phyloP scores from a whole-genome alignment of 1,140 invertebrate species.

The Chrysoperla carnea region DNA sequence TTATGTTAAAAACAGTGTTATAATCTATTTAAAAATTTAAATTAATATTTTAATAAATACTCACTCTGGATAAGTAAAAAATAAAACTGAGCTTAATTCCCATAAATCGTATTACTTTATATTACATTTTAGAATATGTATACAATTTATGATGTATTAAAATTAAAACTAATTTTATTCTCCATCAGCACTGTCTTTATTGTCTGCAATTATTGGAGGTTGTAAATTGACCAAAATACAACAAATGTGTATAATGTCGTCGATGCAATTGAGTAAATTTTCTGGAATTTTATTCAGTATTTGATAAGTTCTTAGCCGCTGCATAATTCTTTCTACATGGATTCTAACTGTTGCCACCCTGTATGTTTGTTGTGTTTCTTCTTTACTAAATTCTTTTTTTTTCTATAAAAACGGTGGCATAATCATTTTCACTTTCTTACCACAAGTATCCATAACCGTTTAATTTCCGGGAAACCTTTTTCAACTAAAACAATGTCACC shows the following conservation, averaged over 20 bases:
- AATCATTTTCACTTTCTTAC: conserved; percentile 9
- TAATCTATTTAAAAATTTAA: too few species aligned
- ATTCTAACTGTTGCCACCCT: conserved; percentile 18
- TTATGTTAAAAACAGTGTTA: too few species aligned
- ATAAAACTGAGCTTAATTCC: too few species aligned
- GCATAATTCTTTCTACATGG: conserved; percentile 17
- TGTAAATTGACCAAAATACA: conserved; percentile 7
- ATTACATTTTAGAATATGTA: too few species aligned
- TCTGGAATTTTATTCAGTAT: conserved; percentile 10
- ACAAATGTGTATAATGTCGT: conserved; percentile 5
- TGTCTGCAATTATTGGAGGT: background rate
- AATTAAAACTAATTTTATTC: too few species aligned
- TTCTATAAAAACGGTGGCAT: conserved; percentile 14
- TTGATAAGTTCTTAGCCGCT: conserved; percentile 8
- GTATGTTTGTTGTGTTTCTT: conserved; percentile 14
- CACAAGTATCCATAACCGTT: background rate
- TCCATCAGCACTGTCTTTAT: too few species aligned
- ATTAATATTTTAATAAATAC: too few species aligned
- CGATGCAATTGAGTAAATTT: conserved; percentile 3
- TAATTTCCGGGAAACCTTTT: conserved; percentile 16
- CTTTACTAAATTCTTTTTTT: conserved; percentile 9
- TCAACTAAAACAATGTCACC: conserved; percentile 22
- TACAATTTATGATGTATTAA: too few species aligned
- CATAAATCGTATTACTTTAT: too few species aligned
- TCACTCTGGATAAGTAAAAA: too few species aligned